These are phyloP conservation scores for Pygmarrhopalites habei DNA, from an alignment of 1,140 invertebrate species.

Conservation along the genomic window DNA sequence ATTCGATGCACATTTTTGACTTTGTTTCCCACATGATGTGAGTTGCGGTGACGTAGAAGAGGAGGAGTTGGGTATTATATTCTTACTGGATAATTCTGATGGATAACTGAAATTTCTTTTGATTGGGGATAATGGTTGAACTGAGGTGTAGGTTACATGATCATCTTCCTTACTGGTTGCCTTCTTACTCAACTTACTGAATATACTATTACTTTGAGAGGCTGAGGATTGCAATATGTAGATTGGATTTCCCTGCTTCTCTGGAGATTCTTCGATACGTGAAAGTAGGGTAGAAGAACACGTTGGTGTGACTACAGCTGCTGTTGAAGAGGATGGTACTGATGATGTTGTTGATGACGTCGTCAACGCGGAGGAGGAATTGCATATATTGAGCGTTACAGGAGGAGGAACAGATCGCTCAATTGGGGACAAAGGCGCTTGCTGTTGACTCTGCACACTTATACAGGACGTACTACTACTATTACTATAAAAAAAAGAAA, in stretches of 20 bases:
- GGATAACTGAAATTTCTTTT: constrained; percentile 14
- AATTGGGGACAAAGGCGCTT: constrained; percentile 8
- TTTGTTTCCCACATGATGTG: neutral
- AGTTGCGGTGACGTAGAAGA: neutral
- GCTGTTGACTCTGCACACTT: constrained; percentile 19
- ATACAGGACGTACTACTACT: constrained; percentile 30
- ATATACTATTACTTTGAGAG: too few relatives aligned
- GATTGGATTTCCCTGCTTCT: constrained; percentile 26
- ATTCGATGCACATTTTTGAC: neutral
- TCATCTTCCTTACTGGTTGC: neutral
- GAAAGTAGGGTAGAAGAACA: constrained; percentile 12
- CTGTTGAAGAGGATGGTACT: neutral
- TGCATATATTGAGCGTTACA: neutral
- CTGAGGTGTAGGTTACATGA: constrained; percentile 32
- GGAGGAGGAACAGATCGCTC: neutral
- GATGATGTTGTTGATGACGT: neutral
- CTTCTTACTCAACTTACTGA: neutral
- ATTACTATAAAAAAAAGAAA: too few relatives aligned
- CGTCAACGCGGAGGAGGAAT: neutral
- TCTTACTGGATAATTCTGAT: neutral
- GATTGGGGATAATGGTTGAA: constrained; percentile 24
- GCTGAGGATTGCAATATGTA: constrained; percentile 2
- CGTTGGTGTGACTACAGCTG: neutral
- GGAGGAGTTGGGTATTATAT: neutral
- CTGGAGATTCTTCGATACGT: constrained; percentile 38